Base-by-base conservation (phyloP, 1,140 invertebrate genomes). In the Mercenaria mercenaria region DNA sequence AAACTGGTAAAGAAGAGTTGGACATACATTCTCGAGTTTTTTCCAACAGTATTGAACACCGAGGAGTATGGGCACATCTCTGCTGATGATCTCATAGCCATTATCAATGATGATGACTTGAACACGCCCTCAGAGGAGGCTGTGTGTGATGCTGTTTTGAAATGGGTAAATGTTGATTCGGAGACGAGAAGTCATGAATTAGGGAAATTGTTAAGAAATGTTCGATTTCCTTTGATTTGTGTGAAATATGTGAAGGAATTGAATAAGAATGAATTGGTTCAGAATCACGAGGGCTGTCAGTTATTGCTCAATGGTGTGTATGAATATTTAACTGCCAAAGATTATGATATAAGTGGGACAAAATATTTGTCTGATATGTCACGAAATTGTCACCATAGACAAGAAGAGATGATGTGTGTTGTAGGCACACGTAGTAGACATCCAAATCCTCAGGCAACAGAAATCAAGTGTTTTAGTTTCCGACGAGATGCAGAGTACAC, bases 141-240 rank as follows among this genome's bases (percentile, higher is more conserved):
- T 89, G 98, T 98, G 47, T 95, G 94, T 95, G 98, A 98, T 96
- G 98, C 99, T 15, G 98, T 99, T 67, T 99, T 99, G 98, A 98
- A 98, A 91, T 99, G 99, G 99, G 98, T 99, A n/a, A 98, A 99
- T 94, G 98, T 98, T 96, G 99, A 99, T 96, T 98, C 99, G 34
- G 97, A 98, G 0, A 98, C 99, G 94, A 96, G 99, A 81, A 96
- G 98, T n/a, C 98, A 98, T 91, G 98, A 99, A 91, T 97, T 98
- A 18, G 97, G 97, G 0, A 96, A 97, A 43, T 95, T 99, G 0
- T 97, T 99, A 97, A 97, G 97, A 50, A 97, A 97, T 89, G 77
- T 93, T 34, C 96, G 98, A 32, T 96, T 98, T 20, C 96, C 99
- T 0, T 96, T 99, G 92, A 97, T 98, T 85, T 98, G 98, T 0